Conservation (phyloP, 1,140 invertebrate genomes). For the Bombus waltoni region DNA sequence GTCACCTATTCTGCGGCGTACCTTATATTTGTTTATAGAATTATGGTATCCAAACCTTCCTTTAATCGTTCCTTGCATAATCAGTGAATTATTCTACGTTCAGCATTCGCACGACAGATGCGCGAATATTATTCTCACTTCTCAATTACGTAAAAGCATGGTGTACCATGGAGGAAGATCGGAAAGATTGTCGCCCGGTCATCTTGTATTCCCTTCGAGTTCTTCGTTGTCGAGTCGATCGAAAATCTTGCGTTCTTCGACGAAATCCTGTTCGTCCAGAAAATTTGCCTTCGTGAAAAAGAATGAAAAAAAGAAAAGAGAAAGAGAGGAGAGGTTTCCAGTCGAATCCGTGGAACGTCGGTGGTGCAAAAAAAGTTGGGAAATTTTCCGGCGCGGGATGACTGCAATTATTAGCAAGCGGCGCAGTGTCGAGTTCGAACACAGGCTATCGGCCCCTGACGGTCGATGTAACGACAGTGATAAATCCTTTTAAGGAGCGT, state of each 20-base stretch:
- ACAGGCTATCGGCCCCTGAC: conserved; percentile 19
- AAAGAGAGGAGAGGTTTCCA: neutral
- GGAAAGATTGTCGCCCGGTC: too few relatives aligned
- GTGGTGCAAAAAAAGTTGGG: neutral
- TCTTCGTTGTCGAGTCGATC: neutral
- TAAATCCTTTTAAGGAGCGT: conserved; percentile 60
- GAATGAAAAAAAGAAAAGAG: too few relatives aligned
- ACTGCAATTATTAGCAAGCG: conserved; percentile 31
- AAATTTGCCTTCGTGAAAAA: neutral
- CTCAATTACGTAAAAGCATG: too few relatives aligned
- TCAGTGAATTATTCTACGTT: too few relatives aligned
- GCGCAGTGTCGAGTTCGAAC: conserved; percentile 33
- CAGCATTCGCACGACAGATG: too few relatives aligned
- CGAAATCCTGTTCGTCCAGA: neutral
- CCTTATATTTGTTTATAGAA: too few relatives aligned
- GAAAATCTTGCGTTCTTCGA: conserved; percentile 6
- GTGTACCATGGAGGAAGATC: too few relatives aligned
- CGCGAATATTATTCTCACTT: too few relatives aligned
- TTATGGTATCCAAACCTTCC: too few relatives aligned
- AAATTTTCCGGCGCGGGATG: conserved; percentile 22
- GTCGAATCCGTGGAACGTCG: neutral
- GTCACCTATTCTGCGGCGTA: too few relatives aligned
- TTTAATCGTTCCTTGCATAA: too few relatives aligned
- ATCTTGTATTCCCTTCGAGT: neutral
- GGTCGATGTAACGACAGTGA: conserved; percentile 53